Conservation (phyloP, 2,888 invertebrate genomes). For the Bimastos eiseni region DNA sequence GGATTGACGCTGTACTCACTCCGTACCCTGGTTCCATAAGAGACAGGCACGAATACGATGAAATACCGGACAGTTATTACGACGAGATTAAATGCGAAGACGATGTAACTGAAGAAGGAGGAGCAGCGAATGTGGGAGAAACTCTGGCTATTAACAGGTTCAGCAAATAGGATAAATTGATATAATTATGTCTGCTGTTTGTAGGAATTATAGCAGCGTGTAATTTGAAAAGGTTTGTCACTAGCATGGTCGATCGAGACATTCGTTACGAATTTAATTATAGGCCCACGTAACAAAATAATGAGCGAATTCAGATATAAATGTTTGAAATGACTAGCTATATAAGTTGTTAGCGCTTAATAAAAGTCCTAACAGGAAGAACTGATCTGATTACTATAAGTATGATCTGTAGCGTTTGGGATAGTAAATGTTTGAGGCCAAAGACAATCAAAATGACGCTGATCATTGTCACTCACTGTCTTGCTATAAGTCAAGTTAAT, state of each 20-base stretch:
- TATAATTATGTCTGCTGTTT: neutral
- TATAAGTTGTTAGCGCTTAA: neutral
- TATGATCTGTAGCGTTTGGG: no score
- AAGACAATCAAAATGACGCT: neutral
- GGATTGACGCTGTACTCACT: neutral
- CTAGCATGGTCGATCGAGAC: neutral
- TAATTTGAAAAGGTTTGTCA: neutral
- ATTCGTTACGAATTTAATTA: neutral
- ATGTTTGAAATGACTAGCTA: neutral
- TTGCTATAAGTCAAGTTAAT: no score
- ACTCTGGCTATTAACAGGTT: neutral
- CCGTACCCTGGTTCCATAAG: neutral
- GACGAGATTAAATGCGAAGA: slow-evolving; percentile 26
- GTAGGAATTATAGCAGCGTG: no score
- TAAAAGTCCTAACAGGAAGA: neutral
- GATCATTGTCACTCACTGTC: no score
- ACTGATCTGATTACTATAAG: neutral
- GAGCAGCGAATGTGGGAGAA: neutral
- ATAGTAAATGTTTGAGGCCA: neutral
- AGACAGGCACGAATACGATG: slow-evolving; percentile 34
- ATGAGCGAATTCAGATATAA: neutral
- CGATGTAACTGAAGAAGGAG: neutral
- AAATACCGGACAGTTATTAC: slow-evolving; percentile 35
- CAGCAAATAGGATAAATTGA: neutral
- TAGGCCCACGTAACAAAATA: neutral